Evolutionary conservation across 2,888 invertebrate genomes (phyloP).

Genomic region (Lasioglossum villosulum): DNA sequence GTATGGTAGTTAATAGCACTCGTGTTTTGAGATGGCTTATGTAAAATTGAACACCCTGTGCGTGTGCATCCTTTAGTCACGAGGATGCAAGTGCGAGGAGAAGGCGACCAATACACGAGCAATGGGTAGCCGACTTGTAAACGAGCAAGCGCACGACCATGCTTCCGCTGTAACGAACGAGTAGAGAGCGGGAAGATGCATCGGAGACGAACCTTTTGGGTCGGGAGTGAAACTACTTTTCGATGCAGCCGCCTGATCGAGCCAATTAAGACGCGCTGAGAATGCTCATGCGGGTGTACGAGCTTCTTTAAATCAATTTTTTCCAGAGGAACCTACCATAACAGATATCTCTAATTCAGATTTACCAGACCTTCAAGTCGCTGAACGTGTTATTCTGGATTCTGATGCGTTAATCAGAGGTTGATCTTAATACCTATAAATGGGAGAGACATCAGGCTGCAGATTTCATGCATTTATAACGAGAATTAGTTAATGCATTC

Average conservation of each 20-base stretch:
- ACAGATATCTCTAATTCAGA: background rate
- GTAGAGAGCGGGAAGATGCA: constrained; percentile 62
- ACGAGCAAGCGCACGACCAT: constrained; percentile 34
- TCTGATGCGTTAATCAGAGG: background rate
- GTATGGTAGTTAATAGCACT: background rate
- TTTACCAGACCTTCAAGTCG: background rate
- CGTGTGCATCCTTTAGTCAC: constrained; percentile 12
- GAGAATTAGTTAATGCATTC: too few relatives aligned
- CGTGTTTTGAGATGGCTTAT: background rate
- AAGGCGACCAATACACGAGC: constrained; percentile 20
- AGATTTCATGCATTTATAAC: too few relatives aligned
- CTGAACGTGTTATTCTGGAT: background rate
- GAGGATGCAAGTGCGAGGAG: background rate
- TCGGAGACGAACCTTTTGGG: constrained; percentile 19
- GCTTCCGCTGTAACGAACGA: constrained; percentile 60
- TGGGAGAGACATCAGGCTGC: background rate
- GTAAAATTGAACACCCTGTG: background rate
- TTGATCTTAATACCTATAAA: background rate
- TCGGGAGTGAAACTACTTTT: constrained; percentile 43
- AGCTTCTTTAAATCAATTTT: background rate
- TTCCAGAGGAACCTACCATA: background rate
- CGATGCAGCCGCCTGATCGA: constrained; percentile 22
- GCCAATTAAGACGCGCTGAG: constrained; percentile 39
- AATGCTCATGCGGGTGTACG: background rate
- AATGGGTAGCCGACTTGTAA: constrained; percentile 39